Base-by-base conservation (phyloP, 2,888 invertebrate species). In the Petrolisthes cinctipes region DNA sequence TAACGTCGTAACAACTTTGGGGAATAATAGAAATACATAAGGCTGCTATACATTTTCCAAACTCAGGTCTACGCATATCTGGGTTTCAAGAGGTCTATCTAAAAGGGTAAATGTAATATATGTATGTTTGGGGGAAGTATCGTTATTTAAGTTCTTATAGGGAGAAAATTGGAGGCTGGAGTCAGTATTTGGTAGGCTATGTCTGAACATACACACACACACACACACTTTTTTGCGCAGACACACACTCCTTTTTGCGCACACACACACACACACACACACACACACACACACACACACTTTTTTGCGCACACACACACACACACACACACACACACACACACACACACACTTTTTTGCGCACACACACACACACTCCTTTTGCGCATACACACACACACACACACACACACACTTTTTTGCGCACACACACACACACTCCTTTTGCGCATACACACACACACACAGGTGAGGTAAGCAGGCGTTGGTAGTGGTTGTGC, bases 291-390 rank as follows among this genome's bases (percentile, higher is more conserved):
- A 37, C 37, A n/a, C 17, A 37, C 73, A 73, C 14, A n/a, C 68
- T 68, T 2, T 37, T 37, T 37, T 37, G 37, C 37, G 37, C 37
- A 37, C 2, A 37, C 37, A 37, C 37, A 37, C 37, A 37, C 37
- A 71, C 71, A 71, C 71, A 71, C 71, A 71, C 71, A 71, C 71
- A 71, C 17, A 71, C 71, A 71, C 76, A 76, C 76, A 76, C 53
- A 79, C 79, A 54, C 75, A 75, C 75, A 23, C 75, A 1, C 37
- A 37, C 37, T 37, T 37, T 37, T 37, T 37, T 37, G 2, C 37
- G 2, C 37, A 37, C 37, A 37, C 37, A 37, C 37, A n/a, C 17
- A 37, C 73, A 73, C 14, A n/a, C 68, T 68, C 37, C 37, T 37
- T 37, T 37, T 37, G 37, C 37, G 37, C 37, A 37, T 37, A 37